Evolutionary conservation across 2,888 invertebrate species (phyloP).

Genomic region (Pyralis farinalis): DNA sequence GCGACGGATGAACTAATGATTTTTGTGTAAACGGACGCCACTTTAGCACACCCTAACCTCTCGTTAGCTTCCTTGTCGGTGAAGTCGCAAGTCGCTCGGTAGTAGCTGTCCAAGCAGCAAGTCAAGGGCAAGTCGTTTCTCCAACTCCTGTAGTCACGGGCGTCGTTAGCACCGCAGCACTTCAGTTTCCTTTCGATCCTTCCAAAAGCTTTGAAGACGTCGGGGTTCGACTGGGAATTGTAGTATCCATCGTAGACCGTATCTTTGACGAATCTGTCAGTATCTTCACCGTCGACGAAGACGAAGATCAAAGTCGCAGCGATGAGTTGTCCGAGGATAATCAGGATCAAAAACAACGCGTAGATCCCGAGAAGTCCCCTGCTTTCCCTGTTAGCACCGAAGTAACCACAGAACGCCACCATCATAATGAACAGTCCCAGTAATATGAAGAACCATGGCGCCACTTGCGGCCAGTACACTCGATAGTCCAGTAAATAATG

Average conservation of each 20-base stretch:
- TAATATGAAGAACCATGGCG: conserved; percentile 73
- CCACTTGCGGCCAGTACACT: conserved; percentile 73
- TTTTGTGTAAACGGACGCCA: conserved; percentile 72
- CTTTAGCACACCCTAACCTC: conserved; percentile 71
- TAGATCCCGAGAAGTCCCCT: conserved; percentile 64
- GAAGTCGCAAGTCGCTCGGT: conserved; percentile 66
- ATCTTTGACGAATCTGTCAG: conserved; percentile 69
- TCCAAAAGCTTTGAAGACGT: conserved; percentile 63
- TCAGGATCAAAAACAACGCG: conserved; percentile 56
- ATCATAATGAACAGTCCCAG: conserved; percentile 62
- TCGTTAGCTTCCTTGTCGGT: conserved; percentile 75
- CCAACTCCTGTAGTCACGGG: conserved; percentile 70
- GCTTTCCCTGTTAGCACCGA: conserved; percentile 62
- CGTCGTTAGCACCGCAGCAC: conserved; percentile 74
- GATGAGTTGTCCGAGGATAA: conserved; percentile 58
- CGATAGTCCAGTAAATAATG: conserved; percentile 71
- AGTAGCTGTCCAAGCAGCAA: conserved; percentile 68
- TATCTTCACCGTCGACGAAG: conserved; percentile 70
- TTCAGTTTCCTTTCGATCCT: conserved; percentile 64
- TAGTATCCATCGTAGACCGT: conserved; percentile 75
- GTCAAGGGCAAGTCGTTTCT: conserved; percentile 67
- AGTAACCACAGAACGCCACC: conserved; percentile 69
- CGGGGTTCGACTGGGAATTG: conserved; percentile 68
- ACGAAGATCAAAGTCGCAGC: conserved; percentile 68
- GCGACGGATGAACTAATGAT: conserved; percentile 71